These are phyloP conservation scores for Mythimna albipuncta DNA, from an alignment of 2,888 invertebrate genomes.

Conservation along the genomic window DNA sequence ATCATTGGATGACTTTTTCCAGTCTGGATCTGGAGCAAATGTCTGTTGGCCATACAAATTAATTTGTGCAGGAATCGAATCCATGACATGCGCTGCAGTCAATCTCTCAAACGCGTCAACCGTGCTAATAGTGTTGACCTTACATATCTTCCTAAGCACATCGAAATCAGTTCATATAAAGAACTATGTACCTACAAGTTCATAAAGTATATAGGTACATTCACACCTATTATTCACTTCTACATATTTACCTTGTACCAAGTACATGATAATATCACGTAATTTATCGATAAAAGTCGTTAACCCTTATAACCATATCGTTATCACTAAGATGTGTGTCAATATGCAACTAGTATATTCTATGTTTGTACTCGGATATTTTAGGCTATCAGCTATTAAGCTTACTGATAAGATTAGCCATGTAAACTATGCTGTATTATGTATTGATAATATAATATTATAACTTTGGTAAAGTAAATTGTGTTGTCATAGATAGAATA, in stretches of 20 bases:
- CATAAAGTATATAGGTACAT: neutral
- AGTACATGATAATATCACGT: constrained; percentile 14
- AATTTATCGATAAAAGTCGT: constrained; percentile 54
- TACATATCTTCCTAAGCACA: no score
- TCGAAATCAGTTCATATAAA: no score
- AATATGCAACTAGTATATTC: constrained; percentile 51
- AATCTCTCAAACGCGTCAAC: no score
- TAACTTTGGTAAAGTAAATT: neutral
- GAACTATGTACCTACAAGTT: no score
- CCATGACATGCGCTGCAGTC: no score
- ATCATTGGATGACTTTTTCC: no score
- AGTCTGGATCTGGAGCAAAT: no score
- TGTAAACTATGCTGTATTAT: constrained; percentile 33
- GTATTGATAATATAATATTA: constrained; percentile 8
- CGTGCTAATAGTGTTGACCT: no score
- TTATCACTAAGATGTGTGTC: constrained; percentile 62
- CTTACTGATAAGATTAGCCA: constrained; percentile 52
- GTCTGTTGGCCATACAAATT: no score
- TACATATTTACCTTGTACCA: neutral
- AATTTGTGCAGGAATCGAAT: no score
- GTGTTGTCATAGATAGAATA: neutral
- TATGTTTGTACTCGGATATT: constrained; percentile 27
- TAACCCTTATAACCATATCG: constrained; percentile 44
- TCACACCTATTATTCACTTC: constrained; percentile 1
- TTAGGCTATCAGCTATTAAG: constrained; percentile 36